A percentile compares a stretch with the other conserved stretches of the same genome.
These are phyloP conservation scores for Troides oblongomaculatus DNA, from an alignment of 2,888 invertebrate genomes.

Conservation along the genomic window DNA sequence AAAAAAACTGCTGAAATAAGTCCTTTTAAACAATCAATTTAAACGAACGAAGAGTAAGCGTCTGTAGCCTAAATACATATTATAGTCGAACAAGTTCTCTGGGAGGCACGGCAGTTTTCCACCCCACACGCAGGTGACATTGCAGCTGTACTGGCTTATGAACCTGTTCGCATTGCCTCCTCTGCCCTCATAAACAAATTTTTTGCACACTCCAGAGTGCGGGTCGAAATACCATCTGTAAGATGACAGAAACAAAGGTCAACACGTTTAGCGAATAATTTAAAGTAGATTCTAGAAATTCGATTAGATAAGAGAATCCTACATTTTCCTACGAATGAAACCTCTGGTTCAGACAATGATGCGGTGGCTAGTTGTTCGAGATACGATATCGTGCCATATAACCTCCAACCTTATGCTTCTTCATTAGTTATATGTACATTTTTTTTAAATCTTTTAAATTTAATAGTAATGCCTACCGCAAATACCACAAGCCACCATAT, in stretches of 20 bases:
- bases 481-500: slow-evolving; percentile 2
- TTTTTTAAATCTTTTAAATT: neutral
- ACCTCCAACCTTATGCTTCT: neutral
- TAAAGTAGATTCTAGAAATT: too few species aligned
- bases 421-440: neutral
- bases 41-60: neutral
- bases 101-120: slow-evolving; percentile 8
- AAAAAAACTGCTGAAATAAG: neutral
- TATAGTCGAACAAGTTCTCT: slow-evolving; percentile 12
- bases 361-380: neutral
- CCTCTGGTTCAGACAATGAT: too few species aligned
- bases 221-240: slow-evolving; percentile 84
- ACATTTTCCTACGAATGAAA: too few species aligned
- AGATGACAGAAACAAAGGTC: neutral
- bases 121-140: slow-evolving; percentile 16
- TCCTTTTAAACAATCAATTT: neutral
- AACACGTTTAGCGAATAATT: too few species aligned
- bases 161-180: slow-evolving; percentile 93
- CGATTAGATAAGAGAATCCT: too few species aligned
- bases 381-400: neutral
- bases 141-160: slow-evolving; percentile 84
- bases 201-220: slow-evolving; percentile 83
- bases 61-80: neutral
- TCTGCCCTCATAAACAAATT: slow-evolving; percentile 92
- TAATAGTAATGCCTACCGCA: slow-evolving; percentile 11